These are phyloP conservation scores for Vombatus ursinus DNA, from an alignment of 2,113 vertebrate species.

Conservation along the genomic window DNA sequence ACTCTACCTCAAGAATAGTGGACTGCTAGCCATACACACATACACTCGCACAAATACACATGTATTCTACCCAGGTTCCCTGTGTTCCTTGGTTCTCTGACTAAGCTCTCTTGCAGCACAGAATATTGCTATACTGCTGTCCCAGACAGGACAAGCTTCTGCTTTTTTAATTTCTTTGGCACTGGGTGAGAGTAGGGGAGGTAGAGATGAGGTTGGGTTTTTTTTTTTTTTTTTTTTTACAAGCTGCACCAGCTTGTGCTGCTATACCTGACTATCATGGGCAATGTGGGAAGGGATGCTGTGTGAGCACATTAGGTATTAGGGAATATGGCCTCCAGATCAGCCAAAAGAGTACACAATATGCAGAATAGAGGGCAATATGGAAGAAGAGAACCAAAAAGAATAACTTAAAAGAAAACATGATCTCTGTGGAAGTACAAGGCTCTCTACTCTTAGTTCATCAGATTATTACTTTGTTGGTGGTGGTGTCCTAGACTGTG, in stretches of 20 bases:
- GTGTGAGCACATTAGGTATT: not conserved
- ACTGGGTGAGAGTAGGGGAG: not conserved
- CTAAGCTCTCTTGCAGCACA: not conserved
- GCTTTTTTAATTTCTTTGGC: not conserved
- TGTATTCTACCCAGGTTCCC: not conserved
- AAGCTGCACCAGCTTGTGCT: not conserved
- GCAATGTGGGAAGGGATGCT: not conserved
- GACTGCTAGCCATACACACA: not conserved
- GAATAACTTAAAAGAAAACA: too few relatives aligned
- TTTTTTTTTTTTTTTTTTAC: not conserved
- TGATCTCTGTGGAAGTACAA: too few relatives aligned
- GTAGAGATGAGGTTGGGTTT: not conserved
- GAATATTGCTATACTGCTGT: not conserved
- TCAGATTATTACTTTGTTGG: not conserved
- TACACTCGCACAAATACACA: not conserved
- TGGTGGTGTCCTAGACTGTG: not conserved
- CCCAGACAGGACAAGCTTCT: not conserved
- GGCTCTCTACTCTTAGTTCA: not conserved
- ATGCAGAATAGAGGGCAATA: too few relatives aligned
- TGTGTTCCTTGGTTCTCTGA: not conserved
- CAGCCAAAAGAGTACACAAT: too few relatives aligned
- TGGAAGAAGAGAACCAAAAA: too few relatives aligned
- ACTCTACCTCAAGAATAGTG: not conserved
- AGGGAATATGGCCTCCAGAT: too few relatives aligned
- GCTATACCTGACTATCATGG: not conserved